Evolutionary conservation across 2,113 vertebrate species (phyloP).

Genomic region (Myotis lucifugus): DNA sequence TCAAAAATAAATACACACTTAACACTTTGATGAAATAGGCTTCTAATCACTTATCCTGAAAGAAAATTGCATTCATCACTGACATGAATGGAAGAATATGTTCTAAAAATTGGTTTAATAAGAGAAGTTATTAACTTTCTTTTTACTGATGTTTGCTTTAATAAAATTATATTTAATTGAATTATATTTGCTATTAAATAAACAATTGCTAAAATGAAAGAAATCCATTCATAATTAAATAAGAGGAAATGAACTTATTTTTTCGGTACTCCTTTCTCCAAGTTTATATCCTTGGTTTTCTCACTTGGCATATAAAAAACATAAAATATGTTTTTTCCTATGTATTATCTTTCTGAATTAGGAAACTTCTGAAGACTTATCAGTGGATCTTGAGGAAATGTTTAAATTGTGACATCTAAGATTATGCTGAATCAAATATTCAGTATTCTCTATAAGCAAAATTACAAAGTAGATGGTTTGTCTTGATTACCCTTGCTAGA

Average conservation of each 20-base stretch:
- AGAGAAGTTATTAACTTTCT: neutral
- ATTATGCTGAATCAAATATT: conserved; percentile 11
- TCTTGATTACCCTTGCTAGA: conserved; percentile 6
- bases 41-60: neutral
- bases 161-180: conserved; percentile 21
- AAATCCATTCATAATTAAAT: conserved; percentile 8
- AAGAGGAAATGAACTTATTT: neutral
- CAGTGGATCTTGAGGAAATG: neutral
- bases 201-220: neutral
- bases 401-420: conserved; percentile 28
- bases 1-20: conserved; percentile 4
- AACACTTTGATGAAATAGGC: neutral
- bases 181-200: conserved; percentile 47
- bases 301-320: neutral
- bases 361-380: neutral
- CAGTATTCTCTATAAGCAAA: neutral
- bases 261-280: neutral
- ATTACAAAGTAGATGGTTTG: neutral
- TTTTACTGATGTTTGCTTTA: conserved; percentile 37
- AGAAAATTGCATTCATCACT: neutral
- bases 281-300: neutral
- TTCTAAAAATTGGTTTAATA: conserved; percentile 15
- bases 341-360: conserved; percentile 1
- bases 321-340: neutral
- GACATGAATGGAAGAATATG: conserved; percentile 4